Evolutionary conservation across 2,113 vertebrate genomes (phyloP).

Genomic region (Podarcis cretensis): DNA sequence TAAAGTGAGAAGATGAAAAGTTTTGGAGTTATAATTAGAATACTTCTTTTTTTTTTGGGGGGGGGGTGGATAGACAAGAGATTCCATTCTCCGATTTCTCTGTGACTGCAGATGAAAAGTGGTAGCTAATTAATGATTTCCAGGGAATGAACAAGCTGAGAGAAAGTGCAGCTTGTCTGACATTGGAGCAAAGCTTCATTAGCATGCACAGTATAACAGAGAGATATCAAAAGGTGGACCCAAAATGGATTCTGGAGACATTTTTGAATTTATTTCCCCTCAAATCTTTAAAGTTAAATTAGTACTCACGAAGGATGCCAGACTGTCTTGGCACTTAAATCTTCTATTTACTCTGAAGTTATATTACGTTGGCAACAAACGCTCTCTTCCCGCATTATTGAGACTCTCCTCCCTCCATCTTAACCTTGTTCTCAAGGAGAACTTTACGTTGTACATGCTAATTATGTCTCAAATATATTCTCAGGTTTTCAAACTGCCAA

Average conservation of each 20-base stretch:
- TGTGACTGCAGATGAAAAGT: constrained; percentile 47
- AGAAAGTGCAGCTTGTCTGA: constrained; percentile 47
- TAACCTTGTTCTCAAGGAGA: background rate
- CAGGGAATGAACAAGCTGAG: constrained; percentile 41
- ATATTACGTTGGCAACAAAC: constrained; percentile 9
- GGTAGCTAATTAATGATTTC: constrained; percentile 55
- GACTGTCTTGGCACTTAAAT: constrained; percentile 27
- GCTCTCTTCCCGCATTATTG: background rate
- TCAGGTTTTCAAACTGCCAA: background rate
- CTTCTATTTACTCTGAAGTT: constrained; percentile 16
- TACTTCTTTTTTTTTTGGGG: background rate
- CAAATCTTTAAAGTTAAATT: constrained; percentile 44
- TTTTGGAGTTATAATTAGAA: constrained; percentile 57
- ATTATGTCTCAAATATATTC: background rate
- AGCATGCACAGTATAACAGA: constrained; percentile 26
- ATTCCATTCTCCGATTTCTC: constrained; percentile 35
- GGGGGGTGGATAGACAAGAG: constrained; percentile 19
- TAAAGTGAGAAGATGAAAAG: constrained; percentile 47
- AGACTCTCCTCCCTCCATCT: background rate
- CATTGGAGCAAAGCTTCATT: constrained; percentile 43
- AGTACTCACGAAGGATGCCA: background rate
- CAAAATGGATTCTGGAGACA: constrained; percentile 17
- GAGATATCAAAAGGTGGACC: constrained; percentile 23
- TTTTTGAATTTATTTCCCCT: background rate
- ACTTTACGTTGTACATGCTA: background rate